Evolutionary conservation across 2,888 invertebrate genomes (phyloP).

Genomic region (Scaptomyza reducta): DNA sequence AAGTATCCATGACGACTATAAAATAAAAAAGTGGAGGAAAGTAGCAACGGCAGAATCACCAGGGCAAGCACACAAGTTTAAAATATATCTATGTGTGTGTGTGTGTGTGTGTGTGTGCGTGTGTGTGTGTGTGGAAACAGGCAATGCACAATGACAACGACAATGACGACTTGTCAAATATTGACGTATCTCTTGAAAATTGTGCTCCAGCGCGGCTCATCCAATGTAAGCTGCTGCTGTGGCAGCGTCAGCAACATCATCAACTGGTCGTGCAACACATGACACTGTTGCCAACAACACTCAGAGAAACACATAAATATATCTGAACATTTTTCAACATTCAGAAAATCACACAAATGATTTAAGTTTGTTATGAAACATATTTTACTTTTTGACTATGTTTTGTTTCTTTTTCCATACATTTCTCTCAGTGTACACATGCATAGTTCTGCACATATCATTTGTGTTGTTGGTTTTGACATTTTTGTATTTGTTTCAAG

Average conservation of each 20-base stretch:
- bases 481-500: constrained; percentile 75
- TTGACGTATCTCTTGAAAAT: constrained; percentile 82
- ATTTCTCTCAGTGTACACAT: constrained; percentile 7
- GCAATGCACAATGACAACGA: constrained; percentile 63
- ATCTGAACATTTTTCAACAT: too few relatives aligned
- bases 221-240: constrained; percentile 70
- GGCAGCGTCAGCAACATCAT: constrained; percentile 79
- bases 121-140: constrained; percentile 20
- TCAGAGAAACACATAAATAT: neutral
- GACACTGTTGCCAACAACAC: constrained; percentile 59
- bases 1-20: constrained; percentile 51
- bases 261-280: constrained; percentile 78
- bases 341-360: too few relatives aligned
- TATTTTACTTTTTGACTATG: too few relatives aligned
- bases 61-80: constrained; percentile 8
- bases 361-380: too few relatives aligned
- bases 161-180: constrained; percentile 81
- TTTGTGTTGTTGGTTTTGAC: constrained; percentile 71
- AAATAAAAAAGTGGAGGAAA: constrained; percentile 10
- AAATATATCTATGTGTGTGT: constrained; percentile 11
- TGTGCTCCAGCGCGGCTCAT: constrained; percentile 79
- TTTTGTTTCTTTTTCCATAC: neutral
- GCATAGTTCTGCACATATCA: constrained; percentile 55
- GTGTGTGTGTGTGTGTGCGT: neutral
- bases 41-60: neutral